Evolutionary conservation across 2,888 invertebrate genomes (phyloP), one percentile per base, ranked within the genome.

Genomic region (Adineta ricciae): DNA sequence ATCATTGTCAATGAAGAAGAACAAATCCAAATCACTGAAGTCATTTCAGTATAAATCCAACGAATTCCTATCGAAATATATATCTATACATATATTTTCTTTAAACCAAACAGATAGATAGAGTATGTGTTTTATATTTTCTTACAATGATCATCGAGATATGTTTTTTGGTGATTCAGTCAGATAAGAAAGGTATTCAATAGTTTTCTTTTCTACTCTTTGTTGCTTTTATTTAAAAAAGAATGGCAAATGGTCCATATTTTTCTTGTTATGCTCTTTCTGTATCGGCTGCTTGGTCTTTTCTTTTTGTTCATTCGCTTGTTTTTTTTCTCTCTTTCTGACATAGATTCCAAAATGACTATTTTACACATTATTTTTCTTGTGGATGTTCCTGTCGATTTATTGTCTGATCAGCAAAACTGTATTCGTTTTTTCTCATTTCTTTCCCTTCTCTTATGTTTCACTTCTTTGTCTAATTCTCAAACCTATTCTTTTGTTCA

Each of bases 11-110:
- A 38, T 41, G 41, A 38, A 78, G 41, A 78, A 78, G 41, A 41
- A n/a, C 78, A 78, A 78, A 21, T 78, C 41, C 78, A 78, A 78
- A 78, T 78, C 38, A n/a, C 41, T 19, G 78, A 64, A 64, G 64
- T 64, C 32, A 27, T 64, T 32, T 64, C 64, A 64, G 64, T 64
- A 64, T 64, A 19, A 64, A 64, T 64, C 64, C 3, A 7, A 64
- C 27, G 32, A 16, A 52, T 52, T 16, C 21, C 8, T 64, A 50
- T 50, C 14, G 14, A 50, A 19, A 50, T 50, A 50, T 50, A 50
- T 64, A 46, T 46, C 46, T 46, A 46, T 46, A 46, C 46, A 50
- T 50, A 50, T 50, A 50, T 50, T 50, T 64, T 64, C 27, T 36
- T 16, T 64, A 27, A 19, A 32, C n/a, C 0, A 27, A 64, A 64